phyloP scores from a whole-genome alignment of 2,113 vertebrate genomes.

The Phaethornis superciliosus region DNA sequence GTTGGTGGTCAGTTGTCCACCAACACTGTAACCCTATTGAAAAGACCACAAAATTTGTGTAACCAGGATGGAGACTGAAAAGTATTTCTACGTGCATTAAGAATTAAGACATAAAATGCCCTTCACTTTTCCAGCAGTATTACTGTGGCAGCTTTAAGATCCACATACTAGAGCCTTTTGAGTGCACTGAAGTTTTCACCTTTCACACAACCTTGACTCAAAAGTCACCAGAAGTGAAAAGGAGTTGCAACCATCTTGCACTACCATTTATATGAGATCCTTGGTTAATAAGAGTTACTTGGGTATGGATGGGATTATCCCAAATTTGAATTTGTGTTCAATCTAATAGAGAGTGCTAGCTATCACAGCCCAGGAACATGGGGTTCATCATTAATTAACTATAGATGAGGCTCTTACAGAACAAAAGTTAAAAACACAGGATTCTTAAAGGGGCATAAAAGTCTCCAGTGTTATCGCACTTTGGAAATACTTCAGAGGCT shows the following conservation, averaged over 20 bases:
- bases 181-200: background rate
- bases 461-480: background rate
- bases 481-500: background rate
- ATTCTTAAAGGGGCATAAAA: background rate
- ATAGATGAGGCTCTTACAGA: background rate
- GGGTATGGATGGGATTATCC: background rate
- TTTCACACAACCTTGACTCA: background rate
- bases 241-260: background rate
- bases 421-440: background rate
- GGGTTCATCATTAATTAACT: background rate
- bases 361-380: background rate
- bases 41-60: no score
- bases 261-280: background rate
- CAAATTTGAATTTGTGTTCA: background rate
- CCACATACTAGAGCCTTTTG: background rate
- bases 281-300: no score
- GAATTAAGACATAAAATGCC: background rate
- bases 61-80: background rate
- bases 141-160: background rate
- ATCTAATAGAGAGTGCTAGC: background rate
- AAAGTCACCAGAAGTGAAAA: background rate
- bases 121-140: background rate
- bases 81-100: background rate
- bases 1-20: no score
- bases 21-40: no score